Evolutionary conservation across 2,113 vertebrate species (phyloP).

Genomic region (Muntiacus muntjak): DNA sequence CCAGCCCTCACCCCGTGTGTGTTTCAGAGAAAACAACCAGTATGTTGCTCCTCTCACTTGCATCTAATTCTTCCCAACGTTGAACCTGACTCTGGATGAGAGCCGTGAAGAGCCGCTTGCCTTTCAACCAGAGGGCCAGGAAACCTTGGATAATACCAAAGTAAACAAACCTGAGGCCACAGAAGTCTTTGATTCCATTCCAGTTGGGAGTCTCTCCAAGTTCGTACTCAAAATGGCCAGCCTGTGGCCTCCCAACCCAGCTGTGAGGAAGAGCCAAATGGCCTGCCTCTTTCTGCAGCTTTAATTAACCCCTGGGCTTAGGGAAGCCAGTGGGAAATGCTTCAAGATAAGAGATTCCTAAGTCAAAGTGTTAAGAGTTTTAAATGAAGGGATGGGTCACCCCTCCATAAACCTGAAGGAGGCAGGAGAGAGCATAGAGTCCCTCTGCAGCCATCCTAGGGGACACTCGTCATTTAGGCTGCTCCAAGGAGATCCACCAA

Average conservation of each 20-base stretch:
- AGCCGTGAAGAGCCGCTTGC: background rate
- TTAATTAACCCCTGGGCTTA: background rate
- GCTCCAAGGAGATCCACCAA: background rate
- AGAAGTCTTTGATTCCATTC: conserved; percentile 20
- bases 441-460: background rate
- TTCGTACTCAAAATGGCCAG: background rate
- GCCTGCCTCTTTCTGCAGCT: background rate
- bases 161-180: background rate
- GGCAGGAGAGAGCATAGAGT: background rate
- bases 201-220: background rate
- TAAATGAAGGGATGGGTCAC: background rate
- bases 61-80: background rate
- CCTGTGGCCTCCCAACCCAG: background rate
- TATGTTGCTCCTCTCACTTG: background rate
- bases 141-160: background rate
- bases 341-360: background rate
- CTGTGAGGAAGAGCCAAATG: background rate
- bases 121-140: background rate
- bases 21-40: background rate
- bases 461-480: background rate
- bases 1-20: background rate
- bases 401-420: background rate
- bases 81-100: background rate
- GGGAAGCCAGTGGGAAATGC: background rate
- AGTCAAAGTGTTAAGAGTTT: background rate